Evolutionary conservation across 1,140 invertebrate species (phyloP).

Genomic region (Himalopsyche phryganea): DNA sequence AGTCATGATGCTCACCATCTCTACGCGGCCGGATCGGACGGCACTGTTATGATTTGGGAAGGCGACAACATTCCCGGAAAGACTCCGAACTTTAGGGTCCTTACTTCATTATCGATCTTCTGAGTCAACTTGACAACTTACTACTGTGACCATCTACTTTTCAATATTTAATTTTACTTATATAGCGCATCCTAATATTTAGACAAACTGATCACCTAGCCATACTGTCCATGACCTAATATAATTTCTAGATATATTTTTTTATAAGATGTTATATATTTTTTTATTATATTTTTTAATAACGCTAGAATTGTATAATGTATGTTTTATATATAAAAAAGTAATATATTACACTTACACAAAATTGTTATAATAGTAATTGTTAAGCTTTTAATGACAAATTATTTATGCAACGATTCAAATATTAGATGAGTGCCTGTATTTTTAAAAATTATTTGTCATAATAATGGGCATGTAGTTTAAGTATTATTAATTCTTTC

Average conservation of each 20-base stretch:
- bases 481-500: too few species aligned
- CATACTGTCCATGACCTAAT: neutral
- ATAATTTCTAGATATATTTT: neutral
- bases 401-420: too few species aligned
- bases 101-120: slow-evolving; percentile 18
- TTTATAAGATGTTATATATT: neutral
- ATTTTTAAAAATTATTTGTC: too few species aligned
- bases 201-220: neutral
- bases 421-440: too few species aligned
- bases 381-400: too few species aligned
- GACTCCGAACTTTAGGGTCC: slow-evolving; percentile 9
- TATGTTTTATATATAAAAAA: neutral
- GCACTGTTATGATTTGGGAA: slow-evolving; percentile 43
- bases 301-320: too few species aligned
- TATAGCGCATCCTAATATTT: neutral
- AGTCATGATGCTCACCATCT: slow-evolving; percentile 42
- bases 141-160: neutral
- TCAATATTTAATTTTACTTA: neutral
- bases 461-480: too few species aligned
- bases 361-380: too few species aligned
- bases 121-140: neutral
- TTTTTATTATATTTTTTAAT: neutral
- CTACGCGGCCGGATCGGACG: slow-evolving; percentile 43
- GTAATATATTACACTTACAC: too few species aligned
- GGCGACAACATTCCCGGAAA: slow-evolving; percentile 13